phyloP scores from a whole-genome alignment of 2,113 vertebrate species.

The Pollachius pollachius region DNA sequence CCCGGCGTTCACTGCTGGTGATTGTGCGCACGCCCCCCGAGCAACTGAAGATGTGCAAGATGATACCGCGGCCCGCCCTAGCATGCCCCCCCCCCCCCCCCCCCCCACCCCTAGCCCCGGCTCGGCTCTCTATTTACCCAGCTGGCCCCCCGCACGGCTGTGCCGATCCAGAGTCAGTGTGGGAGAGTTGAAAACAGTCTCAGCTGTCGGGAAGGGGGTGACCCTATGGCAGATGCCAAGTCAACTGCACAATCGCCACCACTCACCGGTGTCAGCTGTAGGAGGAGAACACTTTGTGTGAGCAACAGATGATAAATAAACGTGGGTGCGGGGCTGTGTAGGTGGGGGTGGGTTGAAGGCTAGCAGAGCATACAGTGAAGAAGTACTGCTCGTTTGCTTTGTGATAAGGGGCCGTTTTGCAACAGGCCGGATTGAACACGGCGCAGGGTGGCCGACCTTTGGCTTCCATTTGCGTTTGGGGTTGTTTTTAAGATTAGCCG shows the following conservation, averaged over 20 bases:
- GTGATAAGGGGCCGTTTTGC: constrained; percentile 12
- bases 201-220: not conserved
- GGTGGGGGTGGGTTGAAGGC: not conserved
- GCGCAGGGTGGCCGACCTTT: constrained; percentile 30
- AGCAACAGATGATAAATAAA: not conserved
- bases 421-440: constrained; percentile 22
- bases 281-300: not conserved
- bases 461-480: not conserved
- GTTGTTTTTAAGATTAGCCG: constrained; percentile 17
- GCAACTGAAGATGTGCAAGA: constrained; percentile 57
- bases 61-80: constrained; percentile 48
- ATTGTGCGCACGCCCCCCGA: constrained; percentile 31
- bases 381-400: not conserved
- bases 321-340: not conserved
- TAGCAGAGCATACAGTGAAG: not conserved
- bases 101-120: constrained; percentile 24
- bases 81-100: constrained; percentile 27
- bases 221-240: not conserved
- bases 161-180: constrained; percentile 53
- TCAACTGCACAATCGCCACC: not conserved
- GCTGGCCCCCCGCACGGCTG: constrained; percentile 47
- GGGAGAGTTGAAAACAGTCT: constrained; percentile 53
- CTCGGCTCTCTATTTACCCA: constrained; percentile 61
- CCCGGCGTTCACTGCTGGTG: constrained; percentile 29
- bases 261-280: not conserved